Evolutionary conservation across 2,113 vertebrate genomes (phyloP).

Genomic region (Pycnonotus jocosus): DNA sequence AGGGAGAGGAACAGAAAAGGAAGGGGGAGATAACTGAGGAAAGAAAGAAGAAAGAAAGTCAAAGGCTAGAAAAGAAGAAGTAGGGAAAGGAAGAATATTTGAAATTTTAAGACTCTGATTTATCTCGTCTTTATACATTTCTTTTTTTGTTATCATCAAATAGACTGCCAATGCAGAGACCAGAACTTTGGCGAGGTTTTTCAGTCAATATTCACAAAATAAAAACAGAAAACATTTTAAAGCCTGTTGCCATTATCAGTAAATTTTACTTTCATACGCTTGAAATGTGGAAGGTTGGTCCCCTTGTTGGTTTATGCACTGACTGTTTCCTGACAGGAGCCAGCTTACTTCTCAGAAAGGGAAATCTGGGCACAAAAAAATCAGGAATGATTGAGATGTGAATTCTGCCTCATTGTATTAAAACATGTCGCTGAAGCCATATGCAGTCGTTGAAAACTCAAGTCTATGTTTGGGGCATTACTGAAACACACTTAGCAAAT

Average conservation of each 20-base stretch:
- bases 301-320: background rate
- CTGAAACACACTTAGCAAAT: background rate
- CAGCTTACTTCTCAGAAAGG: background rate
- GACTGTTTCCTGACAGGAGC: background rate
- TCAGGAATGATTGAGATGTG: background rate
- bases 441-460: background rate
- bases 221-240: background rate
- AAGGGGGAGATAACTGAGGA: background rate
- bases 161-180: background rate
- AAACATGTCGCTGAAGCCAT: background rate
- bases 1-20: background rate
- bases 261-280: background rate
- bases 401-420: background rate
- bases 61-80: background rate
- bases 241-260: background rate
- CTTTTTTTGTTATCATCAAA: background rate
- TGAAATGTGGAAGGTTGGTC: background rate
- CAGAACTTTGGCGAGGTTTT: background rate
- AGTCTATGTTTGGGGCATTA: background rate
- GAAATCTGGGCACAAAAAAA: background rate
- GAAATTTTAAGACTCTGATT: background rate
- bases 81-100: background rate
- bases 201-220: background rate
- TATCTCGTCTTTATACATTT: background rate
- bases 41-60: background rate